Base-by-base conservation (phyloP, 2,888 invertebrate genomes). In the Drosophila gaucha region DNA sequence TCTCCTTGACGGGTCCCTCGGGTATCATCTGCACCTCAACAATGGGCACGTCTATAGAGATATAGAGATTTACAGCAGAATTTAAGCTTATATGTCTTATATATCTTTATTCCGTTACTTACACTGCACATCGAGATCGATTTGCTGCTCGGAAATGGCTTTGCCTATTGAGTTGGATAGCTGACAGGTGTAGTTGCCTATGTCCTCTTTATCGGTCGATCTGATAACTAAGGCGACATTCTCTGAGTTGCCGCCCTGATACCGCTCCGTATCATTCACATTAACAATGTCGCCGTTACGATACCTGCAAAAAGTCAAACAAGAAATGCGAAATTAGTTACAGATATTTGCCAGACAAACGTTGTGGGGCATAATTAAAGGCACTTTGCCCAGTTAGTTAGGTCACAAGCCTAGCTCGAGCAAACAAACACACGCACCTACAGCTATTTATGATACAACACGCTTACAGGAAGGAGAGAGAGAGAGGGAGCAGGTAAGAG, bases 111-210 rank as follows among this genome's bases (percentile, higher is more conserved):
- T n/a, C n/a, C 10, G 24, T 2, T 20, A 57, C 96, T 95, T 93
- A 97, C 97, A 97, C 67, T 95, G 93, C 8, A 97, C 96, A 89
- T 96, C 95, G 52, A 98, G 94, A 80, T 94, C 94, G 57, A 96
- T 95, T 78, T 93, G 93, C 35, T 95, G 94, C n/a, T 95, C 94
- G 9, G 97, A 96, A 72, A 94, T 93, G 9, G 95, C 95, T 46
- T 94, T 93, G 5, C 97, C 97, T 26, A 97, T 95, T 26, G 93
- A 94, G 90, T 98, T 98, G 74, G 94, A 93, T 44, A 97, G 93
- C 66, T 94, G 93, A 89, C 98, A 98, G 24, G 95, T 94, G 91
- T 98, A 98, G 85, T 95, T 94, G 50, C 97, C 98, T 92, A 95
- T 95, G 91, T 98, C 98, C 1, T 93, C 93, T 9, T 96, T 94